Percentiles rank a stretch among this genome's conserved stretches.
phyloP scores from a whole-genome alignment of 2,113 vertebrate species.

The Gorsachius goisagi region DNA sequence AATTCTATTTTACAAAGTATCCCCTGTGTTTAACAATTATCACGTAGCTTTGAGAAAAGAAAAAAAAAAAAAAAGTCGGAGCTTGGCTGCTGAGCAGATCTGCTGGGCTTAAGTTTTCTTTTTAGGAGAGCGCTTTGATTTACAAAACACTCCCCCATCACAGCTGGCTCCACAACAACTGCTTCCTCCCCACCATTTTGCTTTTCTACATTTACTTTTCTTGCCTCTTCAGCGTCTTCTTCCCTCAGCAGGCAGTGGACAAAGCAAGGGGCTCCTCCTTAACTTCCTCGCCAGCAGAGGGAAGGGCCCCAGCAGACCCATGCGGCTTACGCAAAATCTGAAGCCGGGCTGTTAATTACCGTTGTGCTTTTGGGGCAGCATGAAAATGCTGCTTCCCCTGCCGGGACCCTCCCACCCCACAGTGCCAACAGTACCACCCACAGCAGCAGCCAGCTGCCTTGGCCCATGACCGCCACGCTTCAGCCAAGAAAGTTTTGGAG shows the following conservation, averaged over 20 bases:
- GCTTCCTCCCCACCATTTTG: not conserved
- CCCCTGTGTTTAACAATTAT: not conserved
- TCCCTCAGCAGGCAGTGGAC: not conserved
- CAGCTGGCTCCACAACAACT: not conserved
- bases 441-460: not conserved
- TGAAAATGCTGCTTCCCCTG: not conserved
- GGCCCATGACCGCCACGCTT: accelerated
- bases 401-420: not conserved
- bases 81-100: not conserved
- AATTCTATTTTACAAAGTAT: not conserved
- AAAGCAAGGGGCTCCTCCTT: not conserved
- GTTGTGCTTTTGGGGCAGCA: not conserved
- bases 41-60: not conserved
- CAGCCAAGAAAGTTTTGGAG: not conserved
- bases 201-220: not conserved
- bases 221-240: not conserved
- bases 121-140: not conserved
- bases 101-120: not conserved
- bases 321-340: accelerated
- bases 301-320: not conserved
- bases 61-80: not conserved
- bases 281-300: not conserved
- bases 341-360: not conserved
- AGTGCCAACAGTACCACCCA: not conserved
- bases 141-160: not conserved